Evolutionary conservation across 2,113 vertebrate genomes (phyloP), one percentile per base, ranked within the genome.

Genomic region (Patagioenas fasciata): DNA sequence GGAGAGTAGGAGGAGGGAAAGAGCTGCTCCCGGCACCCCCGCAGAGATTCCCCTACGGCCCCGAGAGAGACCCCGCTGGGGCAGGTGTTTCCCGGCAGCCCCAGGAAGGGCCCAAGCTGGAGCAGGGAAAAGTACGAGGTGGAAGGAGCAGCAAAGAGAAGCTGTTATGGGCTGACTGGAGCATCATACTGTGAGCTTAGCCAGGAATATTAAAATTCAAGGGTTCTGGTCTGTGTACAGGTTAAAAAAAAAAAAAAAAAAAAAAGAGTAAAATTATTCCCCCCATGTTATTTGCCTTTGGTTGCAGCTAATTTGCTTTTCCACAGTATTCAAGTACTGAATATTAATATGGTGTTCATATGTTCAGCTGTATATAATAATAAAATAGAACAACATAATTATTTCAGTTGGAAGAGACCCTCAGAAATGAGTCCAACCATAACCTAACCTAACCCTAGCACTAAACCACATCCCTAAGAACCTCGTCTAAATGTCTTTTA

Each of bases 121-220:
- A 61, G 36, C 18, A 28, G 70, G 24, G 3, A 18, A 8, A 12
- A 8, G 5, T 0, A 23, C 9, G 19, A 69, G 26, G 29, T 25
- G 42, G 42, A 54, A 23, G n/a, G 21, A 31, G 23, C 15, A 1
- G 11, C 47, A 32, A 24, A 17, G 57, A 44, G 32, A 5, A 17
- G 11, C 9, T 9, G 6, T 2, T 31, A 0, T 4, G 28, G 36
- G 4, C 9, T 13, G 29, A 57, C 5, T 53, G 24, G 11, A 48
- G 31, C 29, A 48, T 28, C 4, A 42, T 48, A 10, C 29, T 9
- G 64, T 51, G 11, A 29, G 24, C 6, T 24, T 28, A 16, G 28
- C 13, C 25, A 57, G 5, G 14, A 74, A 50, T 44, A 7, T 16
- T 72, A 40, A 58, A 44, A 44, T n/a, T 48, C 24, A 57, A 23